Conservation (phyloP, 30 jellyfish, hydroid and myxozoan genomes). For the Chrysaora quinquecirrha region DNA sequence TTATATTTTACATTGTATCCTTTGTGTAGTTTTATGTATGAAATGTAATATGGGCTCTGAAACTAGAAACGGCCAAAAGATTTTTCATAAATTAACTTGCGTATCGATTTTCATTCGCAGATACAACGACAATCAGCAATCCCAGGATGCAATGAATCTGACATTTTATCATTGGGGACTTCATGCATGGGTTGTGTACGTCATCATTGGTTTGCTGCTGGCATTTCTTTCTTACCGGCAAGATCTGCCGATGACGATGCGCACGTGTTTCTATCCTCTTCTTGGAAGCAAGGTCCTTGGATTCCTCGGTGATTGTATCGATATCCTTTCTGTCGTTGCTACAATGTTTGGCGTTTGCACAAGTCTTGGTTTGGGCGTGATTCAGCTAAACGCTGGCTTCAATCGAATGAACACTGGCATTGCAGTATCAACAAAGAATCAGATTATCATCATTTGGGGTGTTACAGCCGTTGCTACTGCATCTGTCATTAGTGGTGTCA, state of each 20-base stretch:
- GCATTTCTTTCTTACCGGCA: constrained; percentile 85
- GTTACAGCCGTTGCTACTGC: constrained; percentile 89
- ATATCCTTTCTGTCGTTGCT: constrained; percentile 80
- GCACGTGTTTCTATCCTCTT: constrained; percentile 92
- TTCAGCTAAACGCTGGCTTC: constrained; percentile 86
- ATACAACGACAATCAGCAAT: constrained; percentile 76
- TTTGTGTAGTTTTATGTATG: no score
- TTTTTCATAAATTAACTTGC: no score
- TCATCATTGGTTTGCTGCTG: constrained; percentile 75
- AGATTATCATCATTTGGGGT: constrained; percentile 90
- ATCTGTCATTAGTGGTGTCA: constrained; percentile 91
- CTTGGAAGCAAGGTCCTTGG: constrained; percentile 91
- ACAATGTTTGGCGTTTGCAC: constrained; percentile 99
- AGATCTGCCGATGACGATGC: constrained; percentile 93
- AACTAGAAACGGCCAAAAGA: no score
- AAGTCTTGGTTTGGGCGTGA: constrained; percentile 94
- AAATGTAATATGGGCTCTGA: no score
- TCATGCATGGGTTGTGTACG: constrained; percentile 93
- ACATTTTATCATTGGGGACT: constrained; percentile 96
- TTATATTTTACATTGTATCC: no score
- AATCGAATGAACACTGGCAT: constrained; percentile 73
- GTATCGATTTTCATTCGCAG: constrained; percentile 25
- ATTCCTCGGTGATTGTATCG: constrained; percentile 83
- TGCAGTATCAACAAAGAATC: constrained; percentile 48
- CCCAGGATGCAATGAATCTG: constrained; percentile 91